phyloP scores from a whole-genome alignment of 2,888 invertebrate species.

The Hylaea fasciaria region DNA sequence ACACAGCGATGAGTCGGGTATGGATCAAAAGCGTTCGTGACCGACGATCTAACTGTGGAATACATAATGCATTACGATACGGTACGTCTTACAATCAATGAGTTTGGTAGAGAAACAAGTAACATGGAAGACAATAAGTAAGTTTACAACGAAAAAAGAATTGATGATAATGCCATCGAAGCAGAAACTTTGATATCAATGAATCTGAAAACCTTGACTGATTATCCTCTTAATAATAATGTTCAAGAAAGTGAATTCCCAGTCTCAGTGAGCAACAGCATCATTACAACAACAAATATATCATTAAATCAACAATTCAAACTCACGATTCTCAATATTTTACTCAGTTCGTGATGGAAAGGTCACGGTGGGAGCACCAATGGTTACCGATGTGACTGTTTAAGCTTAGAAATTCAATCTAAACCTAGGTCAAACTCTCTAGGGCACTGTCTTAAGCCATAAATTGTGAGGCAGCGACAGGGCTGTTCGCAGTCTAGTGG shows the following conservation, averaged over 20 bases:
- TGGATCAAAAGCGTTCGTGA: slow-evolving; percentile 63
- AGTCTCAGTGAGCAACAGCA: slow-evolving; percentile 26
- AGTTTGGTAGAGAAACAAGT: slow-evolving; percentile 15
- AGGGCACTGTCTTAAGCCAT: slow-evolving; percentile 55
- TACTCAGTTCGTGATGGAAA: slow-evolving; percentile 67
- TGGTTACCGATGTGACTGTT: slow-evolving; percentile 63
- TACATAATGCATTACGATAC: slow-evolving; percentile 42
- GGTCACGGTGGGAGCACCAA: slow-evolving; percentile 69
- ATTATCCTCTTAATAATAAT: slow-evolving; percentile 7
- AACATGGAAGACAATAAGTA: not conserved
- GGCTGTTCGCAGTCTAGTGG: slow-evolving; percentile 45
- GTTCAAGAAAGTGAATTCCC: slow-evolving; percentile 16
- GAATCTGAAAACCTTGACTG: slow-evolving; percentile 8
- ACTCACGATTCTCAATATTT: slow-evolving; percentile 67
- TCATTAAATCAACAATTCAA: slow-evolving; percentile 51
- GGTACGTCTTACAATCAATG: slow-evolving; percentile 31
- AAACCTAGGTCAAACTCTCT: slow-evolving; percentile 75
- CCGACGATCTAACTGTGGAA: slow-evolving; percentile 55
- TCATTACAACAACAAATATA: slow-evolving; percentile 44
- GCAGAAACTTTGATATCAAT: slow-evolving; percentile 1
- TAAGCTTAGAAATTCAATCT: slow-evolving; percentile 67
- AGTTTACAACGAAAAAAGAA: not conserved
- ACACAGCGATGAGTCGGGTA: slow-evolving; percentile 54
- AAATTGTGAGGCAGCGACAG: slow-evolving; percentile 43
- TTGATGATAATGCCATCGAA: not conserved